Conservation (phyloP, 2,797 vertebrate species). For the Falco cherrug region DNA sequence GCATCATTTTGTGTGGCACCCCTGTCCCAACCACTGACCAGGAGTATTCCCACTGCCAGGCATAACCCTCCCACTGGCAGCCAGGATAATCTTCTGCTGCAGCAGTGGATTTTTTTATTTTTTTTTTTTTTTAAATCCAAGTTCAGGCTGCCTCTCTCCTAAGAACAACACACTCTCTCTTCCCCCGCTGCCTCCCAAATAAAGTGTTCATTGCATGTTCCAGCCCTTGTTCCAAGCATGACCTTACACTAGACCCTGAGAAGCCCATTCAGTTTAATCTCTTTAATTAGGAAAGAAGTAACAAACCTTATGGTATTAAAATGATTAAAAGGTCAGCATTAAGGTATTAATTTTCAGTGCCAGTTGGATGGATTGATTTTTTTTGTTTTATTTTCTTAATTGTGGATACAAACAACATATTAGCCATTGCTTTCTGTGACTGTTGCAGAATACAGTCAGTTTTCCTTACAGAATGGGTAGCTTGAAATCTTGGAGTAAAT, state of each 20-base stretch:
- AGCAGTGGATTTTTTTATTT: neutral
- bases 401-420: neutral
- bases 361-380: neutral
- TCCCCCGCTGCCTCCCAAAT: accelerated
- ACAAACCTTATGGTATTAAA: constrained; percentile 41
- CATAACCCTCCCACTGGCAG: neutral
- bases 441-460: neutral
- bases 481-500: neutral
- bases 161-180: neutral
- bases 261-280: constrained; percentile 22
- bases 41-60: neutral
- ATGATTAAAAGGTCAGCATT: constrained; percentile 54
- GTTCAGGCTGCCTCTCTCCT: neutral
- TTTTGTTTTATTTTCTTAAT: neutral
- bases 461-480: neutral
- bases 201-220: neutral
- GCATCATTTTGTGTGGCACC: neutral
- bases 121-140: neutral
- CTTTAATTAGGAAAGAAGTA: constrained; percentile 48
- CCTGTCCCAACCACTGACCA: neutral
- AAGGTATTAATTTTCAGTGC: constrained; percentile 36
- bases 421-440: neutral
- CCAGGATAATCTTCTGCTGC: neutral
- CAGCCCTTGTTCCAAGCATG: neutral
- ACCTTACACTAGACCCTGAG: neutral